Percentiles rank a stretch among this genome's conserved stretches.
Evolutionary conservation across 2,888 invertebrate species (phyloP).

Genomic region (Prostheceraeus crozeri): DNA sequence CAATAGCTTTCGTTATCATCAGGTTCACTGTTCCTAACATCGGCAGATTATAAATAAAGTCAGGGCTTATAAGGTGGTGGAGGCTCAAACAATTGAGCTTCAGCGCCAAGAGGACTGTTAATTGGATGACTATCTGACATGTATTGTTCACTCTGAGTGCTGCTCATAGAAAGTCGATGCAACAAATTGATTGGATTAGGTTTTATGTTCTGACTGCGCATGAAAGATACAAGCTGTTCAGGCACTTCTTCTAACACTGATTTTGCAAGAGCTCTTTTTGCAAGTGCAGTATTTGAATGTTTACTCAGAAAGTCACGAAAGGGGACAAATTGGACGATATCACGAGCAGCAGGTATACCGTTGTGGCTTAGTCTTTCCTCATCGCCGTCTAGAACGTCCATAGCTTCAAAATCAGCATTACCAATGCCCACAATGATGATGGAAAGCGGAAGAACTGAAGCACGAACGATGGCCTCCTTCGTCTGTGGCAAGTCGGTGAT

Average conservation of each 20-base stretch:
- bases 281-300: constrained; percentile 40
- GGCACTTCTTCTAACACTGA: constrained; percentile 58
- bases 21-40: too few relatives aligned
- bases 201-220: constrained; percentile 53
- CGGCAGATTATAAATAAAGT: too few relatives aligned
- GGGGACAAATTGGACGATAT: constrained; percentile 53
- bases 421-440: constrained; percentile 57
- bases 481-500: constrained; percentile 61
- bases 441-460: constrained; percentile 52
- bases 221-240: constrained; percentile 59
- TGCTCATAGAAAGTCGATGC: too few relatives aligned
- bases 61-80: too few relatives aligned
- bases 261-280: constrained; percentile 58
- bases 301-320: constrained; percentile 50
- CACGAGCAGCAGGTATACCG: constrained; percentile 47
- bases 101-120: too few relatives aligned
- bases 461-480: constrained; percentile 51
- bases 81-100: too few relatives aligned
- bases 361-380: constrained; percentile 45
- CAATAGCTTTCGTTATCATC: too few relatives aligned
- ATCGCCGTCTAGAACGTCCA: constrained; percentile 51
- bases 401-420: constrained; percentile 54
- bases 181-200: too few relatives aligned
- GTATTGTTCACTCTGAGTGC: too few relatives aligned
- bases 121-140: too few relatives aligned